Evolutionary conservation across 2,888 invertebrate genomes (phyloP).

Genomic region (Agrotis exclamationis): DNA sequence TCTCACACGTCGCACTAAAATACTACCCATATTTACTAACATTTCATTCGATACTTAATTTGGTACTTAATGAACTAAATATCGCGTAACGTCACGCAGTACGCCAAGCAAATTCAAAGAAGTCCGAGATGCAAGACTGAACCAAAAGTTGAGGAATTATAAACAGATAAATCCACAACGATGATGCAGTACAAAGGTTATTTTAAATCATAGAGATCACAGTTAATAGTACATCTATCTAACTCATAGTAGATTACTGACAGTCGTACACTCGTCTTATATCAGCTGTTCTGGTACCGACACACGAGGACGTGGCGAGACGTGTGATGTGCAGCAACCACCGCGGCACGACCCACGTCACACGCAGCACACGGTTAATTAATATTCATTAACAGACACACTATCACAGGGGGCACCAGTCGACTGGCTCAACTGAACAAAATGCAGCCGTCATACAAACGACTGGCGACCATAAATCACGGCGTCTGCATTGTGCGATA

Average conservation of each 20-base stretch:
- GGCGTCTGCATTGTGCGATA: conserved; percentile 53
- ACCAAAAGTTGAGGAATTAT: not conserved
- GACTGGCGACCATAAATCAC: conserved; percentile 63
- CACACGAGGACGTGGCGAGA: not conserved
- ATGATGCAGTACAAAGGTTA: no score
- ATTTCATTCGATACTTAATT: not conserved
- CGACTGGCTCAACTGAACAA: conserved; percentile 27
- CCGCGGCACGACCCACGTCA: not conserved
- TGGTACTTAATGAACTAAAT: not conserved
- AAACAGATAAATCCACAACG: not conserved
- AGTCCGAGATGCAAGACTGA: not conserved
- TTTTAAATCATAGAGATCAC: no score
- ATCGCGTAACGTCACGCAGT: no score
- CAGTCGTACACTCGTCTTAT: not conserved
- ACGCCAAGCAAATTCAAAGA: not conserved
- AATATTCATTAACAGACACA: conserved; percentile 44
- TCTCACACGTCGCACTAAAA: not conserved
- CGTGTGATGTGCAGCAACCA: not conserved
- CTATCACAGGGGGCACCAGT: not conserved
- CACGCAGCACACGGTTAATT: conserved; percentile 28
- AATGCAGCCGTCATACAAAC: conserved; percentile 58
- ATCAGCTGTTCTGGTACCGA: not conserved
- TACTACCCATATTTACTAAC: conserved; percentile 27
- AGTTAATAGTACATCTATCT: not conserved
- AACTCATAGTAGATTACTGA: no score